Percentiles rank a stretch among this genome's conserved stretches.
These are phyloP conservation scores for Eulemur coronatus DNA, from an alignment of 2,797 vertebrate species.

Conservation along the genomic window DNA sequence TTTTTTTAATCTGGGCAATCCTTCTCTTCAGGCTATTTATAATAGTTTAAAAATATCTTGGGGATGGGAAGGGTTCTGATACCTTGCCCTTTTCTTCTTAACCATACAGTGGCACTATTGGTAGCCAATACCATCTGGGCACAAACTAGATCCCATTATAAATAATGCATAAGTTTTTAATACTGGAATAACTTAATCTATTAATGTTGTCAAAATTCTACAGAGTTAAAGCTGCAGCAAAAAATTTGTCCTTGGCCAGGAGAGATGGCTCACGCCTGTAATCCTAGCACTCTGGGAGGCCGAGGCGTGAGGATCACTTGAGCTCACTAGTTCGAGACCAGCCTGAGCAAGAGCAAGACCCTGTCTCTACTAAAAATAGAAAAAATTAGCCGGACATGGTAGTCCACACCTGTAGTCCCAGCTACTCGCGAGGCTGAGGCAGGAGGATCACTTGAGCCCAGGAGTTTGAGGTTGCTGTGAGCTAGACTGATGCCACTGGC, in stretches of 20 bases:
- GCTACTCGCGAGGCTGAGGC: too few species aligned
- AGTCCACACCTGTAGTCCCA: too few species aligned
- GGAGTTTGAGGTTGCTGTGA: too few species aligned
- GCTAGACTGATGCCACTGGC: too few species aligned
- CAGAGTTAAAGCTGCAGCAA: background rate
- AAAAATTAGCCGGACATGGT: too few species aligned
- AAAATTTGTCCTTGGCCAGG: background rate
- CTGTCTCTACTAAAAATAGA: too few species aligned
- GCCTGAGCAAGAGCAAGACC: too few species aligned
- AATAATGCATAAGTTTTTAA: background rate
- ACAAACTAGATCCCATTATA: background rate
- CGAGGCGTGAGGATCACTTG: too few species aligned
- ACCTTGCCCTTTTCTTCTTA: background rate
- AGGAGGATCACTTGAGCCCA: too few species aligned
- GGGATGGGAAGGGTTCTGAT: background rate
- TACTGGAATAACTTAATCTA: background rate
- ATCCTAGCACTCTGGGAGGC: too few species aligned
- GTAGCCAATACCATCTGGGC: background rate
- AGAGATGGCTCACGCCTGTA: too few species aligned
- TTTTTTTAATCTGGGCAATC: slow-evolving; percentile 25
- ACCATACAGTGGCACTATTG: background rate
- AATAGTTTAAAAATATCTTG: slow-evolving; percentile 8
- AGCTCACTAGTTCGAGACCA: too few species aligned
- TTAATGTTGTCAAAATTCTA: slow-evolving; percentile 12
- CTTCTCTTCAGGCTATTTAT: slow-evolving; percentile 29